Conservation (phyloP, 2,797 vertebrate species). For the Denticeps clupeoides region DNA sequence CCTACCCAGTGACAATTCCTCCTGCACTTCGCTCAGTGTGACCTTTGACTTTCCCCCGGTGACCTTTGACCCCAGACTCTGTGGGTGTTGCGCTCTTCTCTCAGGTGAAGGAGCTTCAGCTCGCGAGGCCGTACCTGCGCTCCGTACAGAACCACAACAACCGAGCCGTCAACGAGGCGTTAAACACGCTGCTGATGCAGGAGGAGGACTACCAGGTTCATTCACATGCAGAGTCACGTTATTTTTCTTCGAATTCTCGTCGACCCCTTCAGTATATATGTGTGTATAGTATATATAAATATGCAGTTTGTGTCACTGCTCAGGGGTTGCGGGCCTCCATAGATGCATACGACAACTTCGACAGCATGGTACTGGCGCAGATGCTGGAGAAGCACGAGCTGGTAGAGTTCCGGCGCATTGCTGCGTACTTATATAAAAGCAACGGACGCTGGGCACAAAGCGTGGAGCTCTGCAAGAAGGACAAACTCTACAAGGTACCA, state of each 20-base stretch:
- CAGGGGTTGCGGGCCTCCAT: constrained; percentile 82
- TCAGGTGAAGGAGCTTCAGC: constrained; percentile 71
- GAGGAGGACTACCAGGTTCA: constrained; percentile 85
- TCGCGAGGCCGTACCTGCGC: constrained; percentile 81
- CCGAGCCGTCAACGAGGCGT: constrained; percentile 78
- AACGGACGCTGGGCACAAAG: constrained; percentile 88
- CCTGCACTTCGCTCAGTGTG: too few relatives aligned
- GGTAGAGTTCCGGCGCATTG: constrained; percentile 82
- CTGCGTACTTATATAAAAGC: constrained; percentile 80
- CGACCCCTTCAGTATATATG: background rate
- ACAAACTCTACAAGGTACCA: constrained; percentile 74
- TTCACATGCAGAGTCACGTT: background rate
- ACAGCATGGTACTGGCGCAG: constrained; percentile 78
- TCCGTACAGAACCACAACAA: constrained; percentile 90
- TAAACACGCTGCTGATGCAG: constrained; percentile 81
- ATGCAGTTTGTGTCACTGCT: background rate
- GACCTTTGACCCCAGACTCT: background rate
- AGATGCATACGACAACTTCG: constrained; percentile 83
- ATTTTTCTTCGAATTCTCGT: background rate
- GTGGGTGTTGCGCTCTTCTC: background rate
- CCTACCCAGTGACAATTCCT: too few relatives aligned
- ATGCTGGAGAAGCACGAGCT: constrained; percentile 80
- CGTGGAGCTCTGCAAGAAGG: constrained; percentile 86
- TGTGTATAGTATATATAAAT: too few relatives aligned
- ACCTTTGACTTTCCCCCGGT: background rate